A percentile compares a stretch with the other conserved stretches of the same genome.
Conservation (phyloP, 1,140 invertebrate species). For the Prorops nasuta region DNA sequence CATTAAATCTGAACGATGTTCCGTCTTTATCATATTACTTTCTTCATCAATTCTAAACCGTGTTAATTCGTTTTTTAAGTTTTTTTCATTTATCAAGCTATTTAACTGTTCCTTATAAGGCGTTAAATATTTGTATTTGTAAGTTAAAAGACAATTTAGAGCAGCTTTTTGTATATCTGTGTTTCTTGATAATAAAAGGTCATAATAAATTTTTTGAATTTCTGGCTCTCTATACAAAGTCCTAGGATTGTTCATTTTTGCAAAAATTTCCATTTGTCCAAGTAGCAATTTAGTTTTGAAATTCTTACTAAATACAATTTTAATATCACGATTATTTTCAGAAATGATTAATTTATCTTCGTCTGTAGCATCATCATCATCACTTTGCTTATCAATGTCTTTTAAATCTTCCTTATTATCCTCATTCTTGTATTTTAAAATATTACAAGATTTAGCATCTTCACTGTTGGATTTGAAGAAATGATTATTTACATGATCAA, state of each 20-base stretch:
- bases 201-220: slow-evolving; percentile 72
- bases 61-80: slow-evolving; percentile 80
- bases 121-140: slow-evolving; percentile 73
- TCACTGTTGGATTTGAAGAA: slow-evolving; percentile 57
- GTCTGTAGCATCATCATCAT: slow-evolving; percentile 14
- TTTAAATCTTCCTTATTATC: slow-evolving; percentile 26
- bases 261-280: slow-evolving; percentile 73
- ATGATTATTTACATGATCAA: slow-evolving; percentile 71
- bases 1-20: slow-evolving; percentile 75
- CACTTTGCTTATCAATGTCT: slow-evolving; percentile 20
- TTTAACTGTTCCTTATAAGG: slow-evolving; percentile 78
- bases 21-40: slow-evolving; percentile 64
- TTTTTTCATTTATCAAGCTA: slow-evolving; percentile 81
- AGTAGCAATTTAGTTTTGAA: slow-evolving; percentile 66
- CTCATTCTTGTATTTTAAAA: slow-evolving; percentile 38
- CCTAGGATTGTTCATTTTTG: slow-evolving; percentile 78
- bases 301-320: slow-evolving; percentile 52
- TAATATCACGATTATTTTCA: slow-evolving; percentile 23
- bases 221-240: slow-evolving; percentile 74
- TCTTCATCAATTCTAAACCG: slow-evolving; percentile 75
- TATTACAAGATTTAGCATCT: slow-evolving; percentile 52
- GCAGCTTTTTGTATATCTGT: slow-evolving; percentile 78
- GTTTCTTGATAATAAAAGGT: slow-evolving; percentile 78
- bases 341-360: background rate
- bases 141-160: slow-evolving; percentile 80